Evolutionary conservation across 2,113 vertebrate genomes (phyloP), one percentile per base, ranked within the genome.

Genomic region (Phaethon lepturus): DNA sequence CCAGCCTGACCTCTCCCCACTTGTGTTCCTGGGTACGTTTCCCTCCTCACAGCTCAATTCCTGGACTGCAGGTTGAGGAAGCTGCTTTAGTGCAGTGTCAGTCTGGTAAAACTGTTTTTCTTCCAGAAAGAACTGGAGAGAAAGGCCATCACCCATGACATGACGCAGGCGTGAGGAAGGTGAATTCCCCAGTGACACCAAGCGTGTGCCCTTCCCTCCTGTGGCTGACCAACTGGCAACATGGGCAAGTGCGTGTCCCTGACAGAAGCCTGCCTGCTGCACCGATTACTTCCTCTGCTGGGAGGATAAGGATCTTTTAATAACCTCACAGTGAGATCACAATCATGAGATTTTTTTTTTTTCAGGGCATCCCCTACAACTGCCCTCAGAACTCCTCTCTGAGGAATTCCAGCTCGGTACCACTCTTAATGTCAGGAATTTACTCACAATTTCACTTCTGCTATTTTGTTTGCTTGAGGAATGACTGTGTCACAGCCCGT

Each of bases 351-450:
- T 28, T 18, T 59, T 89, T 40, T 66, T 23, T 58, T 71, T 84
- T 83, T 86, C 72, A 92, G 96, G 93, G 66, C 83, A 87, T 81
- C 94, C 96, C 97, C 95, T 90, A 18, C 42, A 63, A 25, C 16
- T 0, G 4, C 79, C 64, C 17, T 6, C 44, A 87, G 49, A 72
- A 14, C 74, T 56, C 44, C 6, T 52, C 38, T 40, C 2, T 11
- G 53, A 79, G 14, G 91, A 66, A 76, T 96, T 62, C 89, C 77
- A 89, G 62, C 33, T 75, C 2, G 0, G 24, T 11, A 17, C 79
- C 18, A 3, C 58, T 42, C 59, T 93, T 58, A 96, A 96, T 90
- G 96, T 90, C 94, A 96, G 94, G 94, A 96, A 95, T 97, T 97
- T 93, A 85, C 97, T 96, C 35, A 3, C 0, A 1, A 55, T 94